Evolutionary conservation across 1,140 invertebrate genomes (phyloP).

Genomic region (Artemia franciscana): DNA sequence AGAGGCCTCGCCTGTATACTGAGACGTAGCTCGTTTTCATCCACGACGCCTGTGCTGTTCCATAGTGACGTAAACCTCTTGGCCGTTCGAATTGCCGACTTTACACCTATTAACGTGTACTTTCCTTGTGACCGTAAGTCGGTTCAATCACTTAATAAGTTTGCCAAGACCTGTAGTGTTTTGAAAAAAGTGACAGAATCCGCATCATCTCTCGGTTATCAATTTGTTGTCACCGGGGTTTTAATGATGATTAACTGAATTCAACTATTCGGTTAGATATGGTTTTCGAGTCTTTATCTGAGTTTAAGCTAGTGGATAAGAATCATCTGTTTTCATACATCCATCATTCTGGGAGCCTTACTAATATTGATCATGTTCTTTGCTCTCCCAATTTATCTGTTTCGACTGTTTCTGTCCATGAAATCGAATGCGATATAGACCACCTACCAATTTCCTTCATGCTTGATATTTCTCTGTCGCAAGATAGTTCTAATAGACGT

Average conservation of each 20-base stretch:
- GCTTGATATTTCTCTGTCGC: not conserved
- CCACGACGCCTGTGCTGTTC: too few relatives aligned
- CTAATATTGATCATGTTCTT: not conserved
- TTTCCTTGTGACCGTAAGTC: not conserved
- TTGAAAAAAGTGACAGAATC: not conserved
- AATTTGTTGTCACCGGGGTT: not conserved
- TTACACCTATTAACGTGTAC: not conserved
- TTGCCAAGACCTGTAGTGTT: too few relatives aligned
- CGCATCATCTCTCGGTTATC: not conserved
- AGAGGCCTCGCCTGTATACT: too few relatives aligned
- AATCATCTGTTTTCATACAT: not conserved
- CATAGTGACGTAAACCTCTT: too few relatives aligned
- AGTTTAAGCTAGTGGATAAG: not conserved
- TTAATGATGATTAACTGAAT: not conserved
- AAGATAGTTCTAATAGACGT: not conserved
- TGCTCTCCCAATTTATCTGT: not conserved
- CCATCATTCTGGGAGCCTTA: not conserved
- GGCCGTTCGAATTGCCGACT: not conserved
- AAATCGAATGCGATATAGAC: not conserved
- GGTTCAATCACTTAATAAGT: not conserved
- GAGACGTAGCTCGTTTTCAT: too few relatives aligned
- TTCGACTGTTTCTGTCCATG: not conserved
- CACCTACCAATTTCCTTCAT: not conserved
- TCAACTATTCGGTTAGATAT: not conserved
- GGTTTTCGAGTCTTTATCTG: too few relatives aligned